A percentile compares a stretch with the other conserved stretches of the same genome.
phyloP scores from a whole-genome alignment of 2,113 vertebrate genomes.

The Stomatorhinus ivindoensis region DNA sequence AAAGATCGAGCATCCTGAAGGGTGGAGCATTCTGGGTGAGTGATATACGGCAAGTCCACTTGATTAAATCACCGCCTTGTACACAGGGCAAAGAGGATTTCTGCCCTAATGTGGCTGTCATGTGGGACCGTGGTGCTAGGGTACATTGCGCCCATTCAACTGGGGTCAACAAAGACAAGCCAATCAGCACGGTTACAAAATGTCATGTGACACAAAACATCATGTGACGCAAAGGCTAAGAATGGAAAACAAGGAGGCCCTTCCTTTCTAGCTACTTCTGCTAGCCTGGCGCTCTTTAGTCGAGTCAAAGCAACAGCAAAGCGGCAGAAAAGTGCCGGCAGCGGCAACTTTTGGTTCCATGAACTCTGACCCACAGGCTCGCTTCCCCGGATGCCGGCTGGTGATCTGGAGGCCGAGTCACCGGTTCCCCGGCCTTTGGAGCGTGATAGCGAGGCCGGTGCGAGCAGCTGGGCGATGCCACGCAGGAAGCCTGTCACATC shows the following conservation, averaged over 20 bases:
- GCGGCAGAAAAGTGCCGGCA: not conserved
- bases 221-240: not conserved
- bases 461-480: not conserved
- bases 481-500: not conserved
- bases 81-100: no score
- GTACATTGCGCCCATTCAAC: not conserved
- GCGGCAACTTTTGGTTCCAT: not conserved
- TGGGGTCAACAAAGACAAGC: not conserved
- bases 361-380: not conserved
- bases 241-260: not conserved
- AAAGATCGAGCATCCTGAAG: not conserved
- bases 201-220: not conserved
- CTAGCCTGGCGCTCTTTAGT: not conserved
- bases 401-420: not conserved
- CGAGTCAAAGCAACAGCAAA: not conserved
- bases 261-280: not conserved
- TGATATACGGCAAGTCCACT: not conserved
- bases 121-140: not conserved
- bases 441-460: not conserved
- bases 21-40: not conserved
- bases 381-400: not conserved
- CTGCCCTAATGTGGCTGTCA: not conserved
- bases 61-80: not conserved
- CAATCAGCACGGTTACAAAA: not conserved
- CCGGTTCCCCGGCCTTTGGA: not conserved